A percentile compares a stretch with the other conserved stretches of the same genome.
phyloP scores from a whole-genome alignment of 2,888 invertebrate species.

The Mycalesis mineus region DNA sequence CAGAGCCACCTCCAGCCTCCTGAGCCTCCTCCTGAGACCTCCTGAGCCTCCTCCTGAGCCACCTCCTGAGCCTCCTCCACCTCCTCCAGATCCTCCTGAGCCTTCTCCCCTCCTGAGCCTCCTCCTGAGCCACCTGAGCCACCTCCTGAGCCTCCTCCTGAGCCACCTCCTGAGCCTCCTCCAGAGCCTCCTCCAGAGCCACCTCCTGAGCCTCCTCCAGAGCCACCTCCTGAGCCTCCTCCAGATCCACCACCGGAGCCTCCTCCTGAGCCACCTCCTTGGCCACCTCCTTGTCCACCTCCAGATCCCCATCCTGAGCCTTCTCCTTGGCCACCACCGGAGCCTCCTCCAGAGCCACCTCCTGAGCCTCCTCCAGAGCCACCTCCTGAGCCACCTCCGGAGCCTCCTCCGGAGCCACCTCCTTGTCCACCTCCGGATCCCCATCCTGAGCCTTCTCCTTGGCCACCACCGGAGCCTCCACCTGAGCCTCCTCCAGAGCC shows the following conservation, averaged over 20 bases:
- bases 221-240: background rate
- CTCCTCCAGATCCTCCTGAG: background rate
- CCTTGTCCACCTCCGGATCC: background rate
- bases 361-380: background rate
- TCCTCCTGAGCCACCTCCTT: background rate
- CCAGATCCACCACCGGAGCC: background rate
- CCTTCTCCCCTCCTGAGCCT: background rate
- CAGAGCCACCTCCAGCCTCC: background rate
- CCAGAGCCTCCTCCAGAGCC: background rate
- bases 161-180: background rate
- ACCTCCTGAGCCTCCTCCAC: background rate
- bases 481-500: background rate
- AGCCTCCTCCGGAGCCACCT: background rate
- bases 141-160: background rate
- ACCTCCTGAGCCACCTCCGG: background rate
- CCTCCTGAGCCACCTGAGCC: background rate
- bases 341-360: background rate
- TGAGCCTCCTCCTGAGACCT: too few species aligned
- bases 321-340: background rate
- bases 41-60: background rate
- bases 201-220: background rate
- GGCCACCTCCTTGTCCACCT: background rate
- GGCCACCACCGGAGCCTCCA: background rate
- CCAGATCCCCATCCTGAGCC: background rate
- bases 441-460: background rate